Percentiles rank a stretch among this genome's conserved stretches.
These are phyloP conservation scores for Hydropsyche tenuis DNA, from an alignment of 1,140 invertebrate genomes.

Conservation along the genomic window DNA sequence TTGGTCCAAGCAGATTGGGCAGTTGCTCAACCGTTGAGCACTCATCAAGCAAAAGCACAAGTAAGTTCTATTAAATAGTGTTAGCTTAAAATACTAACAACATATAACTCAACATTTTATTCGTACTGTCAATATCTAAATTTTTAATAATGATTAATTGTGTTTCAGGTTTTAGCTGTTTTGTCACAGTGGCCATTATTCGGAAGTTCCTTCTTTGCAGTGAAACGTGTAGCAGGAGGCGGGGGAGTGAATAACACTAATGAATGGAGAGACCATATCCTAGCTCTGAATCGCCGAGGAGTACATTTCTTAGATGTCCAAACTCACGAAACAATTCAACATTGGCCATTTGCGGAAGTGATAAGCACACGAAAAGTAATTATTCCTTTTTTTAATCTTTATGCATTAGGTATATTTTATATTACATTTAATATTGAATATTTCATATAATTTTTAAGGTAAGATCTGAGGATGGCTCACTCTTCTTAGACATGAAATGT, in stretches of 20 bases:
- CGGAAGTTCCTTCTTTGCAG: constrained; percentile 97
- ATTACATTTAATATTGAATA: constrained; percentile 20
- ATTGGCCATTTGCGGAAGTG: constrained; percentile 93
- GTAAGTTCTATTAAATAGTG: constrained; percentile 21
- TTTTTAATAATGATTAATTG: too few species aligned
- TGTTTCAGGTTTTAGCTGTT: constrained; percentile 67
- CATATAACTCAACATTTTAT: too few species aligned
- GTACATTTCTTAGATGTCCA: constrained; percentile 92
- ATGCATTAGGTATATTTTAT: not conserved
- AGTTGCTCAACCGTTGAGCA: constrained; percentile 61
- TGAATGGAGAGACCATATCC: constrained; percentile 86
- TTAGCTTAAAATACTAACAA: too few species aligned
- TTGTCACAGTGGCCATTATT: constrained; percentile 94
- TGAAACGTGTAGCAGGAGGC: constrained; percentile 75
- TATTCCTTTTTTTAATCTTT: not conserved
- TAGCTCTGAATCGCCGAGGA: constrained; percentile 91
- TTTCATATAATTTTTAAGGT: constrained; percentile 57
- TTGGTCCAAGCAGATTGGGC: constrained; percentile 87
- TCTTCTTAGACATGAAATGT: constrained; percentile 96
- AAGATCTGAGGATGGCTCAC: constrained; percentile 86
- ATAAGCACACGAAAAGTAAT: constrained; percentile 93
- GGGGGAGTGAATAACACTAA: constrained; percentile 55
- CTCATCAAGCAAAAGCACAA: constrained; percentile 51
- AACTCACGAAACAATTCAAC: constrained; percentile 90
- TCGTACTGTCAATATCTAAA: too few species aligned